A percentile compares a stretch with the other conserved stretches of the same genome.
phyloP scores from a whole-genome alignment of 2,113 vertebrate species.

The Polypterus bichir region DNA sequence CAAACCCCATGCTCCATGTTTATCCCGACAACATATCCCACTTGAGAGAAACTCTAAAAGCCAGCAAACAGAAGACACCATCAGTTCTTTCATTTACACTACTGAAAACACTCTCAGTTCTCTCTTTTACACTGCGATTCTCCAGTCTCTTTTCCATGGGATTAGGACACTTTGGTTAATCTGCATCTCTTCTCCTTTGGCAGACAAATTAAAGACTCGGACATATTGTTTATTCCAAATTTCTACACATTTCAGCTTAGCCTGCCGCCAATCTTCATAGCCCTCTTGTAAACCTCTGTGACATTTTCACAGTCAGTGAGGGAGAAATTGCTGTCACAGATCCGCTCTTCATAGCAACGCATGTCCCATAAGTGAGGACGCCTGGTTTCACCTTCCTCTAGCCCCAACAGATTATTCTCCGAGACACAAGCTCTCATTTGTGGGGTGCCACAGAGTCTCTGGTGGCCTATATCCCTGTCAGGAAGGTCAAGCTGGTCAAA shows the following conservation, averaged over 20 bases:
- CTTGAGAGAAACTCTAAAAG: no score
- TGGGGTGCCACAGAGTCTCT: constrained; percentile 12
- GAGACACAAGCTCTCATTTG: constrained; percentile 69
- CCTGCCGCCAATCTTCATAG: constrained; percentile 36
- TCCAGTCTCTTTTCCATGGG: no score
- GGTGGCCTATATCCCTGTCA: constrained; percentile 18
- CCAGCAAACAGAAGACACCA: no score
- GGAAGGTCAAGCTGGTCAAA: constrained; percentile 88
- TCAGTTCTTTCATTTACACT: no score
- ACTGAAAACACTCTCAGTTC: no score
- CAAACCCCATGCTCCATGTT: no score
- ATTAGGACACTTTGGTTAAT: no score
- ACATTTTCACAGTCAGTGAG: constrained; percentile 56
- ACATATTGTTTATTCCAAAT: no score
- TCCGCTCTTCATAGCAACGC: constrained; percentile 46
- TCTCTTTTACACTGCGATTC: no score
- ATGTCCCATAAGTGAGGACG: constrained; percentile 13
- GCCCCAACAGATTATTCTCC: constrained; percentile 67
- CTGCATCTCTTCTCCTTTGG: background rate
- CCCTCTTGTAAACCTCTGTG: constrained; percentile 48
- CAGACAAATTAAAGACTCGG: background rate
- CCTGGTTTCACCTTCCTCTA: constrained; percentile 37
- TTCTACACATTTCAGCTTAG: constrained; percentile 41
- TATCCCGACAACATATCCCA: no score
- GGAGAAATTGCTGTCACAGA: constrained; percentile 54